Evolutionary conservation across 2,113 vertebrate species (phyloP), one percentile per base, ranked within the genome.

Genomic region (Sclerurus mexicanus): DNA sequence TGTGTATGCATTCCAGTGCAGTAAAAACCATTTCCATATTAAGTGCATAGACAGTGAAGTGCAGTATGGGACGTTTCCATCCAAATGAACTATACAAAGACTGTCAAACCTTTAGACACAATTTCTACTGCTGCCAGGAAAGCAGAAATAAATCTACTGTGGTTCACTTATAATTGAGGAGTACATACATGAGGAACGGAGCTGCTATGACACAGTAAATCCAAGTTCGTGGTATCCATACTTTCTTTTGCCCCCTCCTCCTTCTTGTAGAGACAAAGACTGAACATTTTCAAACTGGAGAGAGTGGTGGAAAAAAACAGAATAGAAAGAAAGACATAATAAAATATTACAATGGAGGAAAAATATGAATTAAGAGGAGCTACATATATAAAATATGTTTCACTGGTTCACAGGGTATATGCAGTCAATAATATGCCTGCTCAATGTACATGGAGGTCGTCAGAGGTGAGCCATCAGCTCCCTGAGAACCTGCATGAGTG

Each of bases 1-100:
- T 20, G 5, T 7, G 10, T 50, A 33, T 30, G 12, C 13, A 15
- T 73, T 76, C 15, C 66, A 84, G 27, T 0, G 0, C 0, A 5
- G 35, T 24, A 85, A 62, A 85, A 75, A 8, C 33, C 4, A 1
- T 3, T 0, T 35, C 74, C 23, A 5, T 31, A 10, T 27, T 31
- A 80, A 80, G 24, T 7, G 25, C 49, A 35, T 8, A 27, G 49
- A 15, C 19, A 62, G 23, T 25, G 56, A 60, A 47, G 13, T 59
- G 22, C 14, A 63, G 2, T 47, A 23, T 68, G 23, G 33, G 68
- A 53, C 6, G 47, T 49, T 92, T 73, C 25, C 22, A 56, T 52
- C 21, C 27, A 62, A 74, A 74, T 31, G 12, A 56, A 39, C 46
- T 47, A 14, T 12, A 39, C 18, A 69, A 82, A 40, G 58, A 8